These are phyloP conservation scores for Phalacrocorax brasilianus DNA, from an alignment of 2,113 vertebrate genomes.

Conservation along the genomic window DNA sequence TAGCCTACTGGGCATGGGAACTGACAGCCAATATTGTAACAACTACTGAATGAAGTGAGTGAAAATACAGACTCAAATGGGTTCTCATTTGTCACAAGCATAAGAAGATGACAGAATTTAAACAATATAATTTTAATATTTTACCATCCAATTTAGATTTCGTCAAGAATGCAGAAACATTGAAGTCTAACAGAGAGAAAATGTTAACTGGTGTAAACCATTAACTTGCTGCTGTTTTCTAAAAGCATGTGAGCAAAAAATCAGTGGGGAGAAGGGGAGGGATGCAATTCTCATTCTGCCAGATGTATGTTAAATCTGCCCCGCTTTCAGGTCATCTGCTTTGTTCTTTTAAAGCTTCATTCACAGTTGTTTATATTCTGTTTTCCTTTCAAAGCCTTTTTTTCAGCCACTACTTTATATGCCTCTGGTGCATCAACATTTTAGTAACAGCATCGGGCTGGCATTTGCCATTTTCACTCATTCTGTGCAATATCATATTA, in stretches of 20 bases:
- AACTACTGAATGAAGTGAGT: not conserved
- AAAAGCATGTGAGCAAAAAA: not conserved
- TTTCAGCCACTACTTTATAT: not conserved
- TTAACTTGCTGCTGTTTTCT: not conserved
- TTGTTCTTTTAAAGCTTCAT: not conserved
- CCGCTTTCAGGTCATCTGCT: not conserved
- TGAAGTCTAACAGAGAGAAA: not conserved
- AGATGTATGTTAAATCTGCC: not conserved
- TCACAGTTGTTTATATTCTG: not conserved
- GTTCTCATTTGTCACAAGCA: not conserved
- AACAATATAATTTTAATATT: not conserved
- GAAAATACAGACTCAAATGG: not conserved
- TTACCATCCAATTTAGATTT: not conserved
- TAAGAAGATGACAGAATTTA: not conserved
- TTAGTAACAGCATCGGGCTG: not conserved
- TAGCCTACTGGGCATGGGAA: not conserved
- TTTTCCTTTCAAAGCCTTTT: not conserved
- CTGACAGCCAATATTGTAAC: not conserved
- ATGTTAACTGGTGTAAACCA: not conserved
- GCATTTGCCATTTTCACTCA: not conserved
- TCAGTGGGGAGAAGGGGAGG: not conserved
- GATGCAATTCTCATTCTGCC: not conserved
- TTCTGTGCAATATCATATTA: not conserved
- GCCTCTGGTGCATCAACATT: not conserved
- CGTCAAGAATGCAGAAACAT: not conserved